These are phyloP conservation scores for Telmatherina bonti DNA, from an alignment of 2,797 vertebrate genomes.

Conservation along the genomic window DNA sequence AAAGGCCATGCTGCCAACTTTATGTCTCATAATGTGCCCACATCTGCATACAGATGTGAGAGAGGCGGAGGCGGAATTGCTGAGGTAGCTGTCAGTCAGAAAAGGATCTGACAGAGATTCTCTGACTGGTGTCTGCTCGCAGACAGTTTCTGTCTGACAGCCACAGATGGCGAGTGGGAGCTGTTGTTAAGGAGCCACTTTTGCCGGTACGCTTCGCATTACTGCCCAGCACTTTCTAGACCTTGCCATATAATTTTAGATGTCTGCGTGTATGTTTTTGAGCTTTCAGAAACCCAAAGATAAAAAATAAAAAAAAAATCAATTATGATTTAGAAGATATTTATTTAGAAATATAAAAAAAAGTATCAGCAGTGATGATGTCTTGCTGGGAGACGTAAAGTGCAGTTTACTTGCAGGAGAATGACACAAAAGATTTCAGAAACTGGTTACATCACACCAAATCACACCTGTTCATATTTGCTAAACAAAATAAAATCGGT, in stretches of 20 bases:
- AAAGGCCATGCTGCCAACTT: constrained; percentile 27
- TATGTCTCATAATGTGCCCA: constrained; percentile 36
- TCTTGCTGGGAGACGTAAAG: background rate
- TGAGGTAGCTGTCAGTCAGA: constrained; percentile 48
- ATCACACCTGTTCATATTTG: background rate
- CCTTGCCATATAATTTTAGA: constrained; percentile 12
- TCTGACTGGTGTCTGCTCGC: constrained; percentile 58
- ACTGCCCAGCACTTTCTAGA: constrained; percentile 9
- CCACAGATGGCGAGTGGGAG: constrained; percentile 46
- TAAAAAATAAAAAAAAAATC: too few species aligned
- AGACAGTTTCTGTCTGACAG: constrained; percentile 35
- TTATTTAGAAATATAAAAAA: background rate
- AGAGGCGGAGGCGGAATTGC: constrained; percentile 31
- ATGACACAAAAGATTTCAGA: background rate
- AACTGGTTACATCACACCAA: background rate
- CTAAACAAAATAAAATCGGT: too few species aligned
- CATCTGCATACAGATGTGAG: constrained; percentile 58
- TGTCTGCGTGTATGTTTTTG: background rate
- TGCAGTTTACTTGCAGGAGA: background rate
- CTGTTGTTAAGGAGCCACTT: constrained; percentile 33
- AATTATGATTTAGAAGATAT: background rate
- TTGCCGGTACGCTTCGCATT: constrained; percentile 22
- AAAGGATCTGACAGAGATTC: constrained; percentile 49
- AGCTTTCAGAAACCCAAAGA: background rate
- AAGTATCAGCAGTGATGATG: background rate